A percentile compares a stretch with the other conserved stretches of the same genome.
These are phyloP conservation scores for Pseudotriccus pelzelni DNA, from an alignment of 2,797 vertebrate genomes.

Conservation along the genomic window DNA sequence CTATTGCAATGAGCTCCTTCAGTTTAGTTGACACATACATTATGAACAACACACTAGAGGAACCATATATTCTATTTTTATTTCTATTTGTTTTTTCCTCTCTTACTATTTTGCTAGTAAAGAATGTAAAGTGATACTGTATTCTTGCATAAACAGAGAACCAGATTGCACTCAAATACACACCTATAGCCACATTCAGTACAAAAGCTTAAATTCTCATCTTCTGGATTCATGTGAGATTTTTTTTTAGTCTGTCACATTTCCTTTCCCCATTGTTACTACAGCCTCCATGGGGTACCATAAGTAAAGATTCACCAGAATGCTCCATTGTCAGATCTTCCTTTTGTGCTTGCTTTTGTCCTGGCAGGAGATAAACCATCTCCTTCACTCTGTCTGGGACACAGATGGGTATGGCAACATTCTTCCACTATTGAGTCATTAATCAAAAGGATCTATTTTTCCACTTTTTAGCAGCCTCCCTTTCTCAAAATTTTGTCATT, in stretches of 20 bases:
- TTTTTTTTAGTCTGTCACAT: background rate
- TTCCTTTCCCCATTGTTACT: slow-evolving; percentile 36
- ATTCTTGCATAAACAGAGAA: background rate
- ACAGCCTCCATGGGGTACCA: background rate
- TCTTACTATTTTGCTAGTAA: background rate
- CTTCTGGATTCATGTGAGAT: background rate
- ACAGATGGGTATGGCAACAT: slow-evolving; percentile 44
- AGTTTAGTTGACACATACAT: background rate
- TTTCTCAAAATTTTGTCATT: slow-evolving; percentile 21
- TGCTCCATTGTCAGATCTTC: slow-evolving; percentile 33
- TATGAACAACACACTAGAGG: background rate
- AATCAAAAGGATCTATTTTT: slow-evolving; percentile 51
- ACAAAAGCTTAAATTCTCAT: background rate
- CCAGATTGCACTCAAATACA: background rate
- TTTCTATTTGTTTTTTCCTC: background rate
- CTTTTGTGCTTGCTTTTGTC: slow-evolving; percentile 43
- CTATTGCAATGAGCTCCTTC: background rate
- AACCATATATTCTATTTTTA: background rate
- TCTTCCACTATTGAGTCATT: slow-evolving; percentile 7
- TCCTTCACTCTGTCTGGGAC: slow-evolving; percentile 40
- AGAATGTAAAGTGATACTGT: background rate
- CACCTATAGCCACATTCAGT: background rate
- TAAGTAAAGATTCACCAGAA: slow-evolving; percentile 42
- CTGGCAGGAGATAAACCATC: slow-evolving; percentile 50
- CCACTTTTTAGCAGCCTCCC: background rate